These are phyloP conservation scores for Orussus abietinus DNA, from an alignment of 1,140 invertebrate genomes.

Conservation along the genomic window DNA sequence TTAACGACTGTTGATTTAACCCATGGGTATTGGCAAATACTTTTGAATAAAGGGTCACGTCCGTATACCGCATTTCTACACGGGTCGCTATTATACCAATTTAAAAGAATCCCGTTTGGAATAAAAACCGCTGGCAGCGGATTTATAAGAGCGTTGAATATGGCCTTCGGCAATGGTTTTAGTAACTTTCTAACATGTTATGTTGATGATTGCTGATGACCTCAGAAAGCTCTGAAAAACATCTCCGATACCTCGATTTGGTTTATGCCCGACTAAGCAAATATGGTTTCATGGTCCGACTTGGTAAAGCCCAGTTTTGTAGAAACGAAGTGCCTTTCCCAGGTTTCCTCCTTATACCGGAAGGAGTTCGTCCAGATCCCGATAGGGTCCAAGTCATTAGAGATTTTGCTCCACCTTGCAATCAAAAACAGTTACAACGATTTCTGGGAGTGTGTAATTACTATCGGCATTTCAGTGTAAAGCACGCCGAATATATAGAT, in stretches of 20 bases:
- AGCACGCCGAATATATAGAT: constrained; percentile 11
- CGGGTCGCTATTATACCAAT: constrained; percentile 26
- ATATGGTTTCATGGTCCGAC: constrained; percentile 20
- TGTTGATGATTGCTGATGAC: constrained; percentile 23
- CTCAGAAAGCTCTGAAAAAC: constrained; percentile 20
- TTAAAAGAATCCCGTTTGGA: constrained; percentile 33
- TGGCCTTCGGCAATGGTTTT: constrained; percentile 6
- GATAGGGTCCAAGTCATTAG: constrained; percentile 31
- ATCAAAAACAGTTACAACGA: constrained; percentile 27
- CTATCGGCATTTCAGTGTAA: constrained; percentile 16
- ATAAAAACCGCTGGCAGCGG: constrained; percentile 31
- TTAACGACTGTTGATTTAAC: constrained; percentile 31
- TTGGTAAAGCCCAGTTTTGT: constrained; percentile 21
- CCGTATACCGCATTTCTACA: constrained; percentile 35
- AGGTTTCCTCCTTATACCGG: constrained; percentile 18
- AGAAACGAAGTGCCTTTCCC: constrained; percentile 17
- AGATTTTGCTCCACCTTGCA: constrained; percentile 33
- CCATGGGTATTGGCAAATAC: constrained; percentile 37
- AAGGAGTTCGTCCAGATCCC: constrained; percentile 30
- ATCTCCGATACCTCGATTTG: constrained; percentile 18
- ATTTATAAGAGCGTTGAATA: constrained; percentile 23
- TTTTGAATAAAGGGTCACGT: constrained; percentile 21
- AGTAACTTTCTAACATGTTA: constrained; percentile 15
- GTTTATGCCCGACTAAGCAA: constrained; percentile 21
- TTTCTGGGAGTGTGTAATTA: constrained; percentile 11